These are phyloP conservation scores for Chloromyia formosa DNA, from an alignment of 2,888 invertebrate species.

Conservation along the genomic window DNA sequence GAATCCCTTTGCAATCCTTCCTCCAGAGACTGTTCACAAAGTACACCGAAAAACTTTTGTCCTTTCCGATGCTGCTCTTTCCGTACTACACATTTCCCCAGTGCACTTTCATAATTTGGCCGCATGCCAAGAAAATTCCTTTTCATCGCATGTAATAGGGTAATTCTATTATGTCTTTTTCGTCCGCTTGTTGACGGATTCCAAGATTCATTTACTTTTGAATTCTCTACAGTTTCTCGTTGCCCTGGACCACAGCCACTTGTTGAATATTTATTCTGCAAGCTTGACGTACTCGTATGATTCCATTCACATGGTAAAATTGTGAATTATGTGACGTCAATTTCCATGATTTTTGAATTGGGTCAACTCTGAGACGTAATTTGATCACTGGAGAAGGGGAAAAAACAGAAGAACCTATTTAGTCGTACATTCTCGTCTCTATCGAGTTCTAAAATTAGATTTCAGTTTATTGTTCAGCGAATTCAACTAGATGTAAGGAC, in stretches of 20 bases:
- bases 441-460: background rate
- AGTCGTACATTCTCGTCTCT: no score
- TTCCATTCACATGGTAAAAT: background rate
- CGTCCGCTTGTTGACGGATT: background rate
- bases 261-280: background rate
- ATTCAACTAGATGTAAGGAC: no score
- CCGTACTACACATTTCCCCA: background rate
- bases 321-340: background rate
- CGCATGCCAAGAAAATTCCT: constrained; percentile 3
- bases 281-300: background rate
- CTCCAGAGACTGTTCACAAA: no score
- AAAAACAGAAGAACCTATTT: no score
- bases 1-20: no score
- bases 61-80: background rate
- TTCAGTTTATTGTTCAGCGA: no score
- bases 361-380: background rate
- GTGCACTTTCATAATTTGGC: background rate
- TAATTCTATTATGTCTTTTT: background rate
- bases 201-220: background rate
- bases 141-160: background rate
- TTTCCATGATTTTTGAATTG: background rate
- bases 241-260: background rate
- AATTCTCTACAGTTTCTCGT: background rate
- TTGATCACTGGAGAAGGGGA: no score
- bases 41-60: no score